Evolutionary conservation across 2,888 invertebrate genomes (phyloP), one percentile per base, ranked within the genome.

Genomic region (Lithophane ornitopus): DNA sequence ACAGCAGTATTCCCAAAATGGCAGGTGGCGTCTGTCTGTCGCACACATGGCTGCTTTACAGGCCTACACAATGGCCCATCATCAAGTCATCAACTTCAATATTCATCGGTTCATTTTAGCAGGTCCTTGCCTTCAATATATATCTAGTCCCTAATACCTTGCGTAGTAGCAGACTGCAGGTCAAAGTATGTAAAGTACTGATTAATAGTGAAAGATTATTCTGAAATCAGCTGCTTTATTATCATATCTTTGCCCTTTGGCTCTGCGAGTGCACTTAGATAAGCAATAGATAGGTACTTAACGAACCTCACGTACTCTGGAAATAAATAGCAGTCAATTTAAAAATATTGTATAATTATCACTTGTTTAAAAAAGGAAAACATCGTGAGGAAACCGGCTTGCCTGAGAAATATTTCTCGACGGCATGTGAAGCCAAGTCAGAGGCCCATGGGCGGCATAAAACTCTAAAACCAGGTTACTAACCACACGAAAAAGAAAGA

Each of bases 11-110:
- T 44, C 68, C 70, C 34, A 76, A 85, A 74, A 56, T 62, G 70
- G 82, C 74, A 74, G 85, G 77, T 77, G 83, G 82, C 77, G 82
- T 81, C 77, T 77, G 73, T 62, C 66, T 63, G 81, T 70, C 81
- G 81, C 85, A 76, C 82, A 82, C 81, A 85, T 80, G 81, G 56
- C 59, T 72, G 69, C 63, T 56, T 46, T 16, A 65, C n/a, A 63
- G 46, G 62, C 62, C 41, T 71, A 81, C 84, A 81, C 80, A 84
- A 81, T 81, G 79, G 72, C 49, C 75, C 71, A 80, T 84, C 85
- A 74, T 59, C 68, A 65, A 68, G 67, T 65, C 74, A 73, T 49
- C 34, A 34, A 63, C 59, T 73, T 41, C 22, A 56, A 56, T 41
- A 84, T 65, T 34, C 28, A 78, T n/a, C 16, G 61, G 4, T 12